Base-by-base conservation (phyloP, 2,113 vertebrate genomes). In the Austrofundulus limnaeus region DNA sequence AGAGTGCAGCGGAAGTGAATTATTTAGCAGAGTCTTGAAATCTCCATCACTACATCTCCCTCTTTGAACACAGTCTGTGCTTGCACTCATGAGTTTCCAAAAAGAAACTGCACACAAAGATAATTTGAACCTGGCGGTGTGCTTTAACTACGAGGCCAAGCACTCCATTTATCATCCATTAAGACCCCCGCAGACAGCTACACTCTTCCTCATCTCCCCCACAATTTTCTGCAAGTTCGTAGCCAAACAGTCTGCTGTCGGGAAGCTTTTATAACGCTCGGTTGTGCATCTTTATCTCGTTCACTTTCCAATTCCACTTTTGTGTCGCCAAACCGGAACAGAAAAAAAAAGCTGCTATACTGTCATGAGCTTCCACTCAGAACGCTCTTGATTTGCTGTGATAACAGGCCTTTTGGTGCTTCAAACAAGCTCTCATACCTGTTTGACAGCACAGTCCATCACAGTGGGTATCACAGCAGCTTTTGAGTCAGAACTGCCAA, bases 1-100 rank as follows among this genome's bases (percentile, higher is more conserved):
- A 58, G 67, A 86, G 85, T 74, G 81, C 68, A 61, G 70, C 66
- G 66, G 61, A 34, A 68, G 78, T 89, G 81, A 88, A 90, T 90
- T 87, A 90, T 89, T 90, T 72, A 90, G 63, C 72, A 75, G 47
- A 67, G 50, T 80, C 80, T 77, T 61, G 72, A 84, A 83, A 87
- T 59, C 69, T 67, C 71, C 78, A 83, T 85, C 74, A 52, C 78
- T 69, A 46, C 70, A 63, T 72, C 75, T 70, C 55, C n/a, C 71
- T 77, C 71, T 54, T 73, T 17, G 31, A 68, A 70, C 45, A 43
- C 23, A 43, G 67, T 54, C 53, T 48, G 55, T 0, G 19, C 63
- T 55, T 20, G 9, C 43, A 47, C 58, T 31, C 20, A n/a, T 19
- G 24, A 16, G 62, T 42, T 39, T 50, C 20, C 67, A 37, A 47